Base-by-base conservation (phyloP, 2,888 invertebrate genomes). In the Epinotia bilunana region DNA sequence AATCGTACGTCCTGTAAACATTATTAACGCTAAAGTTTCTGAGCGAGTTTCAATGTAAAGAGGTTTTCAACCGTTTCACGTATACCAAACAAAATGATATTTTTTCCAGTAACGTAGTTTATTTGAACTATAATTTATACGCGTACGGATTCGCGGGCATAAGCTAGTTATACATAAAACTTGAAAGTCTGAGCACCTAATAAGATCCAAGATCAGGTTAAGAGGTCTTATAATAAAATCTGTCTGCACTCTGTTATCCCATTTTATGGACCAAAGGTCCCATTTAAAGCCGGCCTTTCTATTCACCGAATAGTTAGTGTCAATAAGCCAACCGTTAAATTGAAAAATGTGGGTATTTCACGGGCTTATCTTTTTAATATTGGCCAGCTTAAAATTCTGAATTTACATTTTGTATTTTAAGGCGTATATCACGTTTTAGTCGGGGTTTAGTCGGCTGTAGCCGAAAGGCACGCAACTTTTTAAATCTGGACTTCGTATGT, bases 301-400 rank as follows among this genome's bases (percentile, higher is more conserved):
- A 72, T 65, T 65, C 65, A 39, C 33, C n/a, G 20, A 49, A 72
- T 65, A 60, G 69, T 58, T 18, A 72, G 49, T 49, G 65, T 49
- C 72, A 58, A 58, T 72, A 43, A 72, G 46, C 58, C 9, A 1
- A 39, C 5, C 72, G 60, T 72, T 49, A 72, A 65, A 65, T 72
- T 72, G 72, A 72, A 65, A 49, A 65, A 72, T 72, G 72, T 65
- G 43, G 16, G 65, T n/a, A 13, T 20, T 58, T 65, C 65, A 58
- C 7, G 72, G 58, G n/a, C 46, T 28, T 28, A 72, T 65, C 64
- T 72, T 46, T 58, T 72, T 72, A 58, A 64, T 49, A 64, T 46
- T 39, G 28, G 18, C 16, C 20, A 23, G 23, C 20, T 58, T 58
- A 43, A 43, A 16, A 11, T 33, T 33, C 33, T 2, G 16, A 5